These are phyloP conservation scores for Oncorhynchus masou DNA, from an alignment of 2,113 vertebrate species.

Conservation along the genomic window DNA sequence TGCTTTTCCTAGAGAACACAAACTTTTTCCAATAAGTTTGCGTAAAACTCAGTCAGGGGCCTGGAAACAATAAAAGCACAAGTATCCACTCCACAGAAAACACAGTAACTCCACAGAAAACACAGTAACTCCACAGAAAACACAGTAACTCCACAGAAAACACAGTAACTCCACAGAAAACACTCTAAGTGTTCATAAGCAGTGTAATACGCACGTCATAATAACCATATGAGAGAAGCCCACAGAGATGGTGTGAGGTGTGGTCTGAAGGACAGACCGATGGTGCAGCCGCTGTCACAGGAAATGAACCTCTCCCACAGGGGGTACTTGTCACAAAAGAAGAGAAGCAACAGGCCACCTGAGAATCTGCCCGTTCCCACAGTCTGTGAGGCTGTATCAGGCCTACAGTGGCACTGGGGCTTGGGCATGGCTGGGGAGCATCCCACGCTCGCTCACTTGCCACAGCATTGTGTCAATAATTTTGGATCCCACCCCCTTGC, in stretches of 20 bases:
- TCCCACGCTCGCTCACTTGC: constrained; percentile 21
- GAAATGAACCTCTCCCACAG: constrained; percentile 54
- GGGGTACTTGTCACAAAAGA: constrained; percentile 40
- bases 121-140: no score
- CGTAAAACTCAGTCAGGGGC: constrained; percentile 27
- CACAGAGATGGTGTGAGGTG: no score
- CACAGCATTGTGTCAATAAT: constrained; percentile 3
- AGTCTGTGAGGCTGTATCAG: constrained; percentile 38
- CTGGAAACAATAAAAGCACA: no score
- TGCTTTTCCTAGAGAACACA: neutral
- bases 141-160: no score
- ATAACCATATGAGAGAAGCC: no score
- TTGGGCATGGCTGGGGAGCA: neutral
- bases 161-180: no score
- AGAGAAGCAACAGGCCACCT: constrained; percentile 45
- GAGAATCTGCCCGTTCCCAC: constrained; percentile 63
- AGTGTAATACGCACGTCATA: no score
- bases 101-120: no score
- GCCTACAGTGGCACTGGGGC: constrained; percentile 11
- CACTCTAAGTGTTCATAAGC: neutral
- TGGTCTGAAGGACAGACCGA: constrained; percentile 9
- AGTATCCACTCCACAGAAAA: no score
- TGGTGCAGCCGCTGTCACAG: constrained; percentile 38
- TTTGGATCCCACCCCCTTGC: neutral
- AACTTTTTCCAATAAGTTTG: constrained; percentile 11